phyloP scores from a whole-genome alignment of 2,888 invertebrate genomes.

The Hyles lineata region DNA sequence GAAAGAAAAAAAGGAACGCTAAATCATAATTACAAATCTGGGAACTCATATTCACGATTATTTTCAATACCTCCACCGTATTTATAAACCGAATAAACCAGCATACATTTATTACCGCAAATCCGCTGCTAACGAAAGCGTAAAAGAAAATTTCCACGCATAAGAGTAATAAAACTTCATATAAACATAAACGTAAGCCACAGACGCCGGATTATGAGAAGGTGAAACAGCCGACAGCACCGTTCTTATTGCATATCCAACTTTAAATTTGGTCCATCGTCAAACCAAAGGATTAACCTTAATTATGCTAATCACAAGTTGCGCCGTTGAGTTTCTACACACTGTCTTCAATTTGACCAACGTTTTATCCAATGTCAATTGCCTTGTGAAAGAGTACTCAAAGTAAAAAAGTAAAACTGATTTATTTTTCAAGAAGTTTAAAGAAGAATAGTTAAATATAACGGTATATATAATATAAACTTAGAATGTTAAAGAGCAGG shows the following conservation, averaged over 20 bases:
- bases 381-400: neutral
- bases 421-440: no score
- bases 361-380: neutral
- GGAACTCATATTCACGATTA: no score
- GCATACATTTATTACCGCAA: neutral
- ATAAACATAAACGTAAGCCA: conserved; percentile 18
- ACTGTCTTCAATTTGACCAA: neutral
- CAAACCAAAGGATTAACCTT: conserved; percentile 32
- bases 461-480: no score
- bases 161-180: neutral
- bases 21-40: no score
- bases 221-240: conserved; percentile 35
- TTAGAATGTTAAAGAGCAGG: no score
- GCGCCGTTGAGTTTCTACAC: conserved; percentile 15
- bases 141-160: conserved; percentile 7
- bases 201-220: conserved; percentile 12
- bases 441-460: no score
- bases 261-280: conserved; percentile 40
- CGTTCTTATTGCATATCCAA: conserved; percentile 43
- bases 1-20: no score
- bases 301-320: conserved; percentile 48
- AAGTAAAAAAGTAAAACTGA: no score
- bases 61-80: no score
- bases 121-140: neutral
- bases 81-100: neutral